These are phyloP conservation scores for Rhagonycha lutea DNA, from an alignment of 2,888 invertebrate species.

Conservation along the genomic window DNA sequence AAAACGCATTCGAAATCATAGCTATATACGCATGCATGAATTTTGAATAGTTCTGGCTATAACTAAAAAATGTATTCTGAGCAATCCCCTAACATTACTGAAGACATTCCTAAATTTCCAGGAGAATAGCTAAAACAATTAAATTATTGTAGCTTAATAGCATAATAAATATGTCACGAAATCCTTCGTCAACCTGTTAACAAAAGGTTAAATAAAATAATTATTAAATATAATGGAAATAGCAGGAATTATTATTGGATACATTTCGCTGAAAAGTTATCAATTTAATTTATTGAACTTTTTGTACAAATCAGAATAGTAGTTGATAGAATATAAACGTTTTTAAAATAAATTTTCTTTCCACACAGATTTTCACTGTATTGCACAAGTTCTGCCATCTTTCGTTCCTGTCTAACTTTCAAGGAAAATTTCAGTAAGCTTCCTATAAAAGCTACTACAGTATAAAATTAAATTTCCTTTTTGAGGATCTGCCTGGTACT, in stretches of 20 bases:
- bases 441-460: not conserved
- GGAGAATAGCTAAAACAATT: not conserved
- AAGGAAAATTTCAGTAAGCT: not conserved
- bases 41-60: too few relatives aligned
- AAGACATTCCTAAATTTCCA: not conserved
- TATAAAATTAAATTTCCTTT: too few relatives aligned
- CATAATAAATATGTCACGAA: not conserved
- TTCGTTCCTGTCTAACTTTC: not conserved
- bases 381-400: not conserved
- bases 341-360: not conserved
- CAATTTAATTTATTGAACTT: not conserved
- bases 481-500: not conserved
- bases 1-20: too few relatives aligned
- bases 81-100: not conserved
- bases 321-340: not conserved
- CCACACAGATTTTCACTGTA: not conserved
- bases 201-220: not conserved
- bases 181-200: not conserved
- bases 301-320: not conserved
- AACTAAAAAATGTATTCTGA: not conserved
- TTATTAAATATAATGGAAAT: not conserved
- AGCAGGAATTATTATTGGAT: not conserved
- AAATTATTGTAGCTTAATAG: not conserved
- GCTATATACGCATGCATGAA: too few relatives aligned
- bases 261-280: not conserved